phyloP scores from a whole-genome alignment of 2,888 invertebrate genomes.

The Choreutis nemorana region DNA sequence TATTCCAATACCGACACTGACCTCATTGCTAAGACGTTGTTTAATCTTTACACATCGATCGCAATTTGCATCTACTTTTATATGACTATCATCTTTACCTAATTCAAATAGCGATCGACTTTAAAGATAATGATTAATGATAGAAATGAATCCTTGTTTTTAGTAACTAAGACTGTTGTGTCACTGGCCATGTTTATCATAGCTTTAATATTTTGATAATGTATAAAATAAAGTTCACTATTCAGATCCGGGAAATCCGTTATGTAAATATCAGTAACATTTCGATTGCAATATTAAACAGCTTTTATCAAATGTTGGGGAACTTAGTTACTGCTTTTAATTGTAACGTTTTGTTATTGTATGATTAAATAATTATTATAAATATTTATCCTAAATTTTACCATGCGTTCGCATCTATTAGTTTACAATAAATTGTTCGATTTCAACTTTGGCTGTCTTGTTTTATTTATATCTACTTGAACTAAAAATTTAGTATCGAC shows the following conservation, averaged over 20 bases:
- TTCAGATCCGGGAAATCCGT: background rate
- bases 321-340: constrained; percentile 55
- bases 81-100: too few relatives aligned
- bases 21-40: constrained; percentile 18
- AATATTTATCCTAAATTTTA: constrained; percentile 65
- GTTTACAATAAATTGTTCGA: constrained; percentile 63
- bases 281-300: constrained; percentile 19
- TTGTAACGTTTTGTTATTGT: constrained; percentile 58
- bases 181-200: constrained; percentile 50
- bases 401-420: constrained; percentile 63
- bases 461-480: constrained; percentile 8
- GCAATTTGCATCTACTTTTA: too few relatives aligned
- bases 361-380: constrained; percentile 53
- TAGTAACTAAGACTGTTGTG: constrained; percentile 51
- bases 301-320: constrained; percentile 56
- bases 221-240: constrained; percentile 13
- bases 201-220: constrained; percentile 57
- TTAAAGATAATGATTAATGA: too few relatives aligned
- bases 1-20: constrained; percentile 21
- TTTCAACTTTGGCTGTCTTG: constrained; percentile 23
- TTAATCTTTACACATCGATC: constrained; percentile 14
- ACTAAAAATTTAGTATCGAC: too few relatives aligned
- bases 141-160: too few relatives aligned
- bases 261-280: background rate
- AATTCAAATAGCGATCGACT: too few relatives aligned